Evolutionary conservation across 2,113 vertebrate genomes (phyloP), one percentile per base, ranked within the genome.

Genomic region (Eupsittula cactorum): DNA sequence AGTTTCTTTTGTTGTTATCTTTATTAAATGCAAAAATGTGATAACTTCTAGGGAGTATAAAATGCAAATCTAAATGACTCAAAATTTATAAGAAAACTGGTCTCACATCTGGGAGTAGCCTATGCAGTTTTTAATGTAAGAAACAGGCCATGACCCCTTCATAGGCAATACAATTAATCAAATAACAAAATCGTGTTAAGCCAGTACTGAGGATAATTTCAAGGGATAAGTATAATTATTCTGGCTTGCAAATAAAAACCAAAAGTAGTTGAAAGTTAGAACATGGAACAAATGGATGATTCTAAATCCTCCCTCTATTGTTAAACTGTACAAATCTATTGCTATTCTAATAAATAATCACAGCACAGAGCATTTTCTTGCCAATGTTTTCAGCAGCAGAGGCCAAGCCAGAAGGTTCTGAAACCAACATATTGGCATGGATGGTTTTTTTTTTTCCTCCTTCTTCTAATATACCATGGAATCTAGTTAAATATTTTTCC

Each of bases 401-500:
- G 83, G 76, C 93, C 88, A 94, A 94, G 93, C 73, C 86, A 93
- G 89, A 97, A 97, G 63, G 79, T 97, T 97, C 94, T 95, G 91
- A 97, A 96, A 95, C 95, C 70, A 94, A 82, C 92, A 92, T 93
- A 95, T 86, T 97, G 94, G 95, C 97, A 96, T 65, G 86, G 52
- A 47, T 87, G 39, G 39, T 6, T 3, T 1, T 4, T 97, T 86
- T 93, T 93, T 90, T 93, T 67, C 52, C 71, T 93, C 64, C 78
- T 93, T 75, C 93, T 95, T 80, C 75, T 94, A 94, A 93, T 93
- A 95, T 95, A 92, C 80, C 93, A 89, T 94, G 93, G 95, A 97
- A 97, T 98, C 95, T 92, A 97, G 94, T 96, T 97, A 96, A 98
- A 98, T 94, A 97, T 97, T 97, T 96, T 96, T 93, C 96, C 94